Evolutionary conservation across 2,888 invertebrate species (phyloP).

Genomic region (Drosophila cognata): DNA sequence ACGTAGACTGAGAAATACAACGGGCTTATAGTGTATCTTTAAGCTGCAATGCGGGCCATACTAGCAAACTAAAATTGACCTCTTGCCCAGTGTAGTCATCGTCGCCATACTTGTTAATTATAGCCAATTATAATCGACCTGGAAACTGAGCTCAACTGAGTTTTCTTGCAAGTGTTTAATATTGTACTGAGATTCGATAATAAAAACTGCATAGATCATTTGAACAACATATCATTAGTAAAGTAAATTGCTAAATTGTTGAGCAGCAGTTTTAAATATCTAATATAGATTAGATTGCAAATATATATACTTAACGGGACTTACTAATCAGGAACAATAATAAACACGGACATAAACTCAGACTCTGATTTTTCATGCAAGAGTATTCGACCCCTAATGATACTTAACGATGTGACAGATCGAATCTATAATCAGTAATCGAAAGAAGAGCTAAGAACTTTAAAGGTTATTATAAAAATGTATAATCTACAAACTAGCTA

Average conservation of each 20-base stretch:
- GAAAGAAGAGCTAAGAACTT: not conserved
- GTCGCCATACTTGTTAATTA: slow-evolving; percentile 45
- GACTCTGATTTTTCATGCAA: not conserved
- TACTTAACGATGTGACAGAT: not conserved
- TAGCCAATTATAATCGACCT: slow-evolving; percentile 36
- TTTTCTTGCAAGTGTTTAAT: slow-evolving; percentile 1
- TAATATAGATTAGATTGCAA: slow-evolving; percentile 7
- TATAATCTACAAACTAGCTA: not conserved
- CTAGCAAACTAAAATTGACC: slow-evolving; percentile 59
- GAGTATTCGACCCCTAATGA: not conserved
- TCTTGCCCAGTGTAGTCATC: slow-evolving; percentile 54
- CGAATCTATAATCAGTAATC: not conserved
- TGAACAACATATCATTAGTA: slow-evolving; percentile 28
- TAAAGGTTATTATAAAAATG: not conserved
- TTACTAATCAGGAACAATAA: slow-evolving; percentile 13
- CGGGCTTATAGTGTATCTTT: slow-evolving; percentile 25
- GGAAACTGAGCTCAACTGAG: slow-evolving; percentile 9
- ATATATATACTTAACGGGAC: not conserved
- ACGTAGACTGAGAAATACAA: slow-evolving; percentile 17
- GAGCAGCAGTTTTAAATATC: slow-evolving; percentile 10
- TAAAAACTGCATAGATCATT: slow-evolving; percentile 1
- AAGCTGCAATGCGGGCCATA: slow-evolving; percentile 32
- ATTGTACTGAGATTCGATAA: slow-evolving; percentile 25
- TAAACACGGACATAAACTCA: slow-evolving; percentile 12
- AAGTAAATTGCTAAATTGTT: slow-evolving; percentile 16